These are phyloP conservation scores for Aulostomus chinensis DNA, from an alignment of 2,797 vertebrate genomes.

Conservation along the genomic window DNA sequence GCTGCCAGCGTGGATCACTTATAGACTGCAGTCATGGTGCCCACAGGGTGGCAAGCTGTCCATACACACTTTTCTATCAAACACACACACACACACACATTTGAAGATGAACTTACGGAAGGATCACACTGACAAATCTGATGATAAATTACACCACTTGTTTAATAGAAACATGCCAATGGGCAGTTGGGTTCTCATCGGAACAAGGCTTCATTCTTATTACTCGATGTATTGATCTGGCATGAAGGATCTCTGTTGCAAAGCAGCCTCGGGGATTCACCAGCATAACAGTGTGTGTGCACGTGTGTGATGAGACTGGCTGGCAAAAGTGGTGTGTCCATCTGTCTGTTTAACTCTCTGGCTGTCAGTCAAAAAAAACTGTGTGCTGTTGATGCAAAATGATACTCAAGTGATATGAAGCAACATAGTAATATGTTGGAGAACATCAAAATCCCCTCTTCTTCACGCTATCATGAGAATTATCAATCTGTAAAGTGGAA, in stretches of 20 bases:
- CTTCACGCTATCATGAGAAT: neutral
- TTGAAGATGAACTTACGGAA: slow-evolving; percentile 36
- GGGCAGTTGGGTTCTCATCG: slow-evolving; percentile 49
- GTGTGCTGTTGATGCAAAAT: slow-evolving; percentile 11
- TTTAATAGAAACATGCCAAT: slow-evolving; percentile 58
- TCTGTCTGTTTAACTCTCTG: slow-evolving; percentile 48
- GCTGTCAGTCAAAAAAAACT: slow-evolving; percentile 39
- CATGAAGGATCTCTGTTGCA: slow-evolving; percentile 36
- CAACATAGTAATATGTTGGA: neutral
- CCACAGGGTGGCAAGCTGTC: slow-evolving; percentile 84
- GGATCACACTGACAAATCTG: slow-evolving; percentile 38
- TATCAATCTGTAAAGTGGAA: neutral
- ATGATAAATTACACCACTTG: slow-evolving; percentile 59
- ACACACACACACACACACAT: slow-evolving; percentile 26
- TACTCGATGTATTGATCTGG: slow-evolving; percentile 58
- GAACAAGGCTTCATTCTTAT: slow-evolving; percentile 55
- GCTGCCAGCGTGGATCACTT: slow-evolving; percentile 80
- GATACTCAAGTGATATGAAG: slow-evolving; percentile 11
- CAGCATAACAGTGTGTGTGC: slow-evolving; percentile 28
- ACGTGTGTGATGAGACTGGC: slow-evolving; percentile 38
- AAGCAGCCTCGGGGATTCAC: slow-evolving; percentile 39
- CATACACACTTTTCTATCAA: slow-evolving; percentile 54
- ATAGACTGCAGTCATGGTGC: slow-evolving; percentile 67
- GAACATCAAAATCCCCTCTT: too few relatives aligned
- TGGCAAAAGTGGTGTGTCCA: slow-evolving; percentile 41